Evolutionary conservation across 1,140 invertebrate genomes (phyloP), one percentile per base, ranked within the genome.

Genomic region (Ooceraea biroi): DNA sequence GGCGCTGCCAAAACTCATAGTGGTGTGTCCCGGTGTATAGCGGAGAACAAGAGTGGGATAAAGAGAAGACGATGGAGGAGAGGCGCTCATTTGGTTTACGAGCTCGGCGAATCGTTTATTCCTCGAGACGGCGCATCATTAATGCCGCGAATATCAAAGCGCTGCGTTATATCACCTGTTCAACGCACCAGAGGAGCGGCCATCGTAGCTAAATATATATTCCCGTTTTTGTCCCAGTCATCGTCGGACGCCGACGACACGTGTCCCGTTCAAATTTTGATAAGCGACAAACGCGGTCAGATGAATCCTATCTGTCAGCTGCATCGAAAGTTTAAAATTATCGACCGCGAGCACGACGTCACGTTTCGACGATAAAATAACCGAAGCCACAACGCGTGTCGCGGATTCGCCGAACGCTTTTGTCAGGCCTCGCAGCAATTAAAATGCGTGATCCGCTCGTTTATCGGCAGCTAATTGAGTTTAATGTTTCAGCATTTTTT

Each of bases 1-100:
- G 7, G 4, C 22, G 50, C 19, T 87, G 86, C 85, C 86, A 87
- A 86, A 57, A 86, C 41, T 46, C 72, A 48, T 86, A 83, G 86
- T 84, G 60, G 50, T 55, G 50, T 55, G 48, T 86, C n/a, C 25
- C 27, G 69, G 4, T 84, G 12, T 57, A 61, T 50, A 7, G 19
- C 11, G 12, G 12, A 12, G 17, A 19, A 30, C 3, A 12, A 44
- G 44, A 10, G 2, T 50, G 14, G 17, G 8, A 27, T 5, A 41
- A 22, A 57, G 36, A 80, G 17, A 57, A 14, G 25, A n/a, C n/a
- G 30, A 65, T 7, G 25, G 52, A 30, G 17, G 52, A 46, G 1
- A 36, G 25, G 11, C 48, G 5, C 12, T 41, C 36, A 36, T 61
- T 68, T 52, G 41, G 8, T 66, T 22, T 22, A 82, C 52, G 69